Evolutionary conservation across 2,113 vertebrate species (phyloP).

Genomic region (Symphodus melops): DNA sequence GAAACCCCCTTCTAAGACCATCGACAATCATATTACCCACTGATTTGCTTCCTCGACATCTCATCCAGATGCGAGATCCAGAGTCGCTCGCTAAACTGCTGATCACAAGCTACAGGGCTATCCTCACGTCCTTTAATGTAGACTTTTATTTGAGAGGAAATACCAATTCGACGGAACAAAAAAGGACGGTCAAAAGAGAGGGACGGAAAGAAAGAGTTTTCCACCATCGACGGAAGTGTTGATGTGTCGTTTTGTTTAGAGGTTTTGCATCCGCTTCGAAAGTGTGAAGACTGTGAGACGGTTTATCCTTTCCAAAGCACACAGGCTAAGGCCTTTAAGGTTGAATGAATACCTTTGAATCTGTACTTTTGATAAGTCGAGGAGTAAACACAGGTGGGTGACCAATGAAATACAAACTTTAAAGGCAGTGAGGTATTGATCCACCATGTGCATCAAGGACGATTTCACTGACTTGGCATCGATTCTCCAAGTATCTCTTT

Average conservation of each 20-base stretch:
- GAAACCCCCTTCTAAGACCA: slow-evolving; percentile 30
- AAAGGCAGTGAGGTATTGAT: not conserved
- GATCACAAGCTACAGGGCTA: slow-evolving; percentile 9
- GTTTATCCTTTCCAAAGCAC: slow-evolving; percentile 9
- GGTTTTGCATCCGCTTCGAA: slow-evolving; percentile 3
- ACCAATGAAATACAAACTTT: not conserved
- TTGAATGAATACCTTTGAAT: not conserved
- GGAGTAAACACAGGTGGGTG: not conserved
- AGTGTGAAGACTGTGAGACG: not conserved
- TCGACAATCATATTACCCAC: slow-evolving; percentile 25
- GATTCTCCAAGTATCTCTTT: not conserved
- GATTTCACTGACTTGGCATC: not conserved
- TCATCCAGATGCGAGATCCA: no score
- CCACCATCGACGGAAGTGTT: not conserved
- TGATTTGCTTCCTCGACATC: slow-evolving; percentile 45
- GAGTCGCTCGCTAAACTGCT: not conserved
- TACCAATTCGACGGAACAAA: slow-evolving; percentile 17
- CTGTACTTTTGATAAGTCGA: not conserved
- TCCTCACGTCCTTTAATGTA: slow-evolving; percentile 29
- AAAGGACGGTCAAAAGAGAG: not conserved
- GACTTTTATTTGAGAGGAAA: slow-evolving; percentile 25
- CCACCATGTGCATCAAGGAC: not conserved
- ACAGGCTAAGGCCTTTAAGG: not conserved
- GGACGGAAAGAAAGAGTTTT: not conserved
- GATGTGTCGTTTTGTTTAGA: slow-evolving; percentile 12